Base-by-base conservation (phyloP, 2,113 vertebrate genomes). In the Puffinus mauretanicus region DNA sequence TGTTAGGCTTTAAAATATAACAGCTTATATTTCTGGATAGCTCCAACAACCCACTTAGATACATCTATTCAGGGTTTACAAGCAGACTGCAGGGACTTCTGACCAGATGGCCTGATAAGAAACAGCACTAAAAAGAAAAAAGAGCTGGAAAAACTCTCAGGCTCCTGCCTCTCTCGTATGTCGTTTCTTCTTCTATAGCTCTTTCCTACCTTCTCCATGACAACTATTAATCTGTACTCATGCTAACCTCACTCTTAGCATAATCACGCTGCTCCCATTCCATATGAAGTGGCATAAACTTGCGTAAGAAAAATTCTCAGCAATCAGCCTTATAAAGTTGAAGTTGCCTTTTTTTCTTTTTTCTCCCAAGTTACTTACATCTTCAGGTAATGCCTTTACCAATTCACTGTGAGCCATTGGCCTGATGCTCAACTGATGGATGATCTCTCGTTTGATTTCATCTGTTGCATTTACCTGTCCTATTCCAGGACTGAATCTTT, bases 381-480 rank as follows among this genome's bases (percentile, higher is more conserved):
- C 99, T 98, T 99, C 99, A 49, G 99, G 99, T 57, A 99, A 98
- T 22, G 99, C 99, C 96, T 99, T 99, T 20, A 99, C 99, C 93
- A 99, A 94, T 96, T 99, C 99, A 66, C 99, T 99, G 97, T 99
- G 99, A 82, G 99, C 99, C 99, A 99, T 99, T 9, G 99, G 98
- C 93, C 98, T 98, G 98, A 99, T 99, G 85, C 99, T 99, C 88
- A 99, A 97, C 96, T 99, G 99, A 91, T 99, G 99, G 94, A 99
- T 98, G 93, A 99, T 99, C 98, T 99, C 99, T 71, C 99, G 97
- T 88, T 98, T 99, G 92, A 99, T 99, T 97, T 99, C 99, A 93
- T 99, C 99, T 61, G 98, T 98, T 30, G 97, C 92, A 69, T 98
- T 98, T 51, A 99, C 99, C 82, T 99, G 99, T 7, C 99, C 99